phyloP scores from a whole-genome alignment of 2,113 vertebrate species.

The Tyrannus savana region DNA sequence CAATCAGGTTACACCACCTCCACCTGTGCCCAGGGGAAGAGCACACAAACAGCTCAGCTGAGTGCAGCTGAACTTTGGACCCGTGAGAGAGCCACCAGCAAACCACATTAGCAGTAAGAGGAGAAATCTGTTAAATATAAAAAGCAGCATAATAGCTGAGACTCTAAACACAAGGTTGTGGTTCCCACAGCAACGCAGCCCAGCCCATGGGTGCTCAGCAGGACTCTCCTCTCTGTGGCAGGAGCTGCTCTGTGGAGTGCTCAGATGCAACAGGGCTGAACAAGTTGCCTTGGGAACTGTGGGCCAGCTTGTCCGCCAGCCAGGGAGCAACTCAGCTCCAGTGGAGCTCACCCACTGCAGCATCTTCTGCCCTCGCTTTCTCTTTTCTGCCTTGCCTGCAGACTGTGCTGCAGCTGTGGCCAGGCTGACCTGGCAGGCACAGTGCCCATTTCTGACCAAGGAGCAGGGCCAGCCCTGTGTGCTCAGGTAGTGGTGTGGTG shows the following conservation, averaged over 20 bases:
- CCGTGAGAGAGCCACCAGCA: not conserved
- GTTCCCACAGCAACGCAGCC: conserved; percentile 71
- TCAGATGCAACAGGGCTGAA: conserved; percentile 16
- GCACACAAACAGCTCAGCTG: not conserved
- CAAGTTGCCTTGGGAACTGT: conserved; percentile 67
- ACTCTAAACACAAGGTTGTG: not conserved
- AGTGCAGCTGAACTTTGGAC: not conserved
- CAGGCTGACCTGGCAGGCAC: not conserved
- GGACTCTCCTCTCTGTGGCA: not conserved
- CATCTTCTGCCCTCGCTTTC: not conserved
- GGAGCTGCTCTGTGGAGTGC: not conserved
- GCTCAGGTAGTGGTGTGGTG: accelerated
- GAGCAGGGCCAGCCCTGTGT: not conserved
- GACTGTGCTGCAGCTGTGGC: not conserved
- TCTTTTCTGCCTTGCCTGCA: not conserved
- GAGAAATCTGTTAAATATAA: not conserved
- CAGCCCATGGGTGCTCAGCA: conserved; percentile 17
- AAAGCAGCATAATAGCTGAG: not conserved
- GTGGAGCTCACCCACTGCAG: not conserved
- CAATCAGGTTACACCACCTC: accelerated
- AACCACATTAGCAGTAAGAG: not conserved
- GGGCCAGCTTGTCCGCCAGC: not conserved
- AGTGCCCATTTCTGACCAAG: accelerated
- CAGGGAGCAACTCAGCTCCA: not conserved
- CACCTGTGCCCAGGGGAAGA: not conserved